A percentile compares a stretch with the other conserved stretches of the same genome.
Evolutionary conservation across 2,888 invertebrate species (phyloP).

Genomic region (Brachyptera risi): DNA sequence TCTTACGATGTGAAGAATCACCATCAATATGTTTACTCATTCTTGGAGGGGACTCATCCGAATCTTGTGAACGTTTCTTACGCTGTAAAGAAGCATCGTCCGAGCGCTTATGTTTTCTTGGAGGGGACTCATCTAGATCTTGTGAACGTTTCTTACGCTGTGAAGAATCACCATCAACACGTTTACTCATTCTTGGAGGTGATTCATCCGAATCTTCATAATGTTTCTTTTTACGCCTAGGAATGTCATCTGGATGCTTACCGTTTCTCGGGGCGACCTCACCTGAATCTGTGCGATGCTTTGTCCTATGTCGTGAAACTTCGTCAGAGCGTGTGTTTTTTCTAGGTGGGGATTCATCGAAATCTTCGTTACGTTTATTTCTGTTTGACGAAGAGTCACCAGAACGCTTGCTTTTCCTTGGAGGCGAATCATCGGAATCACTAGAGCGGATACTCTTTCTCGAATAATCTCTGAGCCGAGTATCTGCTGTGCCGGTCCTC

Average conservation of each 20-base stretch:
- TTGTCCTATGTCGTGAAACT: no score
- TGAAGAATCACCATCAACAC: slow-evolving; percentile 33
- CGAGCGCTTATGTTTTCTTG: slow-evolving; percentile 30
- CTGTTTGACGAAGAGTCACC: no score
- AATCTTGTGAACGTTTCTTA: slow-evolving; percentile 5
- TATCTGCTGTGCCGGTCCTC: no score
- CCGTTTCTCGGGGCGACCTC: slow-evolving; percentile 35
- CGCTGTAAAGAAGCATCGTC: background rate
- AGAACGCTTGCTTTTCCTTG: slow-evolving; percentile 35
- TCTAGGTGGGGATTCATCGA: slow-evolving; percentile 22
- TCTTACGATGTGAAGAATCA: slow-evolving; percentile 34
- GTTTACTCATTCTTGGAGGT: slow-evolving; percentile 26
- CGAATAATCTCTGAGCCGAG: no score
- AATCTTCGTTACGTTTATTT: slow-evolving; percentile 16
- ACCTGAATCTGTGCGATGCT: slow-evolving; percentile 38
- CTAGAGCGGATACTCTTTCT: no score
- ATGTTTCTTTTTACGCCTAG: slow-evolving; percentile 15
- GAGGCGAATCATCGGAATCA: slow-evolving; percentile 40
- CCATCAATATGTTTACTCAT: slow-evolving; percentile 29
- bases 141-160: slow-evolving; percentile 27
- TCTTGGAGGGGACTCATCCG: slow-evolving; percentile 21
- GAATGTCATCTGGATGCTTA: background rate
- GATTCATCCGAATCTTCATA: slow-evolving; percentile 30
- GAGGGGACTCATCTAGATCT: slow-evolving; percentile 35
- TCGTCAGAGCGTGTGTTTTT: slow-evolving; percentile 26